These are phyloP conservation scores for Drosophila nigricruria DNA, from an alignment of 2,888 invertebrate species.

Conservation along the genomic window DNA sequence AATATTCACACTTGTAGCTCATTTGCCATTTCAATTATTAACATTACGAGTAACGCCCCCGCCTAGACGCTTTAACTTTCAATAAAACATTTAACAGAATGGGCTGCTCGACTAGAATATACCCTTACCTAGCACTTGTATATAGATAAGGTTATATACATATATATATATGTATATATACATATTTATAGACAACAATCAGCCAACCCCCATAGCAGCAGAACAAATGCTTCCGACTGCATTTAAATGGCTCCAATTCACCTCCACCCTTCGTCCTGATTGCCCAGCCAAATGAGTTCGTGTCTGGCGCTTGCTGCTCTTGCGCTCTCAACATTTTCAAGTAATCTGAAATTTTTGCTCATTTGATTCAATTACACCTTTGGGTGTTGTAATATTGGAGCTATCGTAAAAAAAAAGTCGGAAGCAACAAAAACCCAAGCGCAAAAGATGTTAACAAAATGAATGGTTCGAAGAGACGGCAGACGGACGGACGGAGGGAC, in stretches of 20 bases:
- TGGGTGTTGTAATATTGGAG: slow-evolving; percentile 82
- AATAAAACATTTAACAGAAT: slow-evolving; percentile 15
- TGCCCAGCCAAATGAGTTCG: slow-evolving; percentile 63
- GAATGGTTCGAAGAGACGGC: slow-evolving; percentile 35
- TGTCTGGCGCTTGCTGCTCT: slow-evolving; percentile 37
- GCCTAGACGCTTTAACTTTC: slow-evolving; percentile 24
- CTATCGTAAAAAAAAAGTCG: slow-evolving; percentile 17
- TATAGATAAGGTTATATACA: background rate
- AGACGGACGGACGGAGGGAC: slow-evolving; percentile 16
- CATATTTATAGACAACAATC: slow-evolving; percentile 1
- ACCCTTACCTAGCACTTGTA: slow-evolving; percentile 4
- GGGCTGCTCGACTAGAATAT: background rate
- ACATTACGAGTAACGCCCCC: slow-evolving; percentile 31
- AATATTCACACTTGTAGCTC: slow-evolving; percentile 50
- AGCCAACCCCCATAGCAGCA: slow-evolving; percentile 5
- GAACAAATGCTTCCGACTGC: slow-evolving; percentile 34
- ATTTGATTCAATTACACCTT: slow-evolving; percentile 84
- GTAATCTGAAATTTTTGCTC: slow-evolving; percentile 78
- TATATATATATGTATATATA: background rate
- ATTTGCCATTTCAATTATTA: slow-evolving; percentile 52
- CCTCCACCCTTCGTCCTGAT: slow-evolving; percentile 34
- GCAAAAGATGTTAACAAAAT: slow-evolving; percentile 44
- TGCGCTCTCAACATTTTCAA: slow-evolving; percentile 60
- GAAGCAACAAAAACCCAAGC: slow-evolving; percentile 17
- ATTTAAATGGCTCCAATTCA: slow-evolving; percentile 37